Base-by-base conservation (phyloP, 92 coral and sea anemone species). In the Ricordea florida region DNA sequence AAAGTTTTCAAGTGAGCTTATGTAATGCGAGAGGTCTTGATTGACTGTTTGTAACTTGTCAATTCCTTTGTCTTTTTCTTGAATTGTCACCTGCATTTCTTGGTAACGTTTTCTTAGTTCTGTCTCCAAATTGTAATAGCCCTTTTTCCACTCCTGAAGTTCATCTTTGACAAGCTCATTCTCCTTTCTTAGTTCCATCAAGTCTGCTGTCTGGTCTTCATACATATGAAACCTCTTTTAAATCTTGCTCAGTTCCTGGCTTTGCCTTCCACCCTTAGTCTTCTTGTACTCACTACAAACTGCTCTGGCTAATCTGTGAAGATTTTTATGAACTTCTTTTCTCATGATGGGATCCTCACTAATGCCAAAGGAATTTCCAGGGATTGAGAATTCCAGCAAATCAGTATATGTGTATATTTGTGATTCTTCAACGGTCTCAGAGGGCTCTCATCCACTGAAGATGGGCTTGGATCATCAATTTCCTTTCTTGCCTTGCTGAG, bases 301-400 rank as follows among this genome's bases (percentile, higher is more conserved):
- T 22, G 80, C 67, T 49, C 75, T 76, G 56, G 90, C 90, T 58
- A 89, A 27, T 70, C 61, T 74, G 45, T 81, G 67, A 22, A 82
- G 76, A 49, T 61, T 40, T 50, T 69, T 53, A 45, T 87, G 64
- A 50, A 87, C 57, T 69, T 87, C 82, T 40, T 72, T 38, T 53
- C 78, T 68, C 18, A 58, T 74, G 27, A 50, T 34, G 29, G 69
- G 38, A n/a, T 79, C 90, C 21, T 45, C 49, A 29, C 78, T 46
- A 50, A 85, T 79, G 30, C 68, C 72, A 86, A 79, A 79, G 30
- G 52, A 71, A 86, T 69, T 66, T 50, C 78, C 92, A 75, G 78
- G 92, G 62, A 81, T 69, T 49, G 77, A 59, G 52, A 62, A 64
- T 37, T 87, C 85, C 48, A 87, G 73, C 50, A 81, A 48, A 38